Evolutionary conservation across 53 echinoderm and acorn worm species (phyloP).

Genomic region (Hippasteria phrygiana): DNA sequence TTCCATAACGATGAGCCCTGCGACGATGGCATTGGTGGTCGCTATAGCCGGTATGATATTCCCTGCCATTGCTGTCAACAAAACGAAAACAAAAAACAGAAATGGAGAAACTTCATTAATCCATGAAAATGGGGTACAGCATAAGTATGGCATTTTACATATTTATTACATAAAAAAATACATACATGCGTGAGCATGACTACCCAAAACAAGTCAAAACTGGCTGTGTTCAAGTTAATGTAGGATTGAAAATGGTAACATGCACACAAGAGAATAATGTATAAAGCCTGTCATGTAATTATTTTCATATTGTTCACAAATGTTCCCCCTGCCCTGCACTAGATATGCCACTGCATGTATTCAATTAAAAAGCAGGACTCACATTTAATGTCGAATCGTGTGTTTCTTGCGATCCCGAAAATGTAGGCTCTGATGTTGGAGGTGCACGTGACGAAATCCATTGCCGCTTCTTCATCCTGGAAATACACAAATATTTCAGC

Average conservation of each 20-base stretch:
- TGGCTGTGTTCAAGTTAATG: no score
- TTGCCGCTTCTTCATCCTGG: constrained; percentile 90
- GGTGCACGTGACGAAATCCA: constrained; percentile 94
- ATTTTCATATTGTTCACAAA: not conserved
- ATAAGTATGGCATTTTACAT: not conserved
- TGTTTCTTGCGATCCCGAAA: constrained; percentile 90
- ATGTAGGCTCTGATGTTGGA: constrained; percentile 94
- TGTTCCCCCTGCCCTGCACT: not conserved
- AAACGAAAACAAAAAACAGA: not conserved
- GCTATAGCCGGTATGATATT: constrained; percentile 99
- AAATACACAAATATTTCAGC: no score
- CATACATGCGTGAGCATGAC: no score
- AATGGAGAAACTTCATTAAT: no score
- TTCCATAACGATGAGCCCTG: constrained; percentile 87
- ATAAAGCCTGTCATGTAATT: no score
- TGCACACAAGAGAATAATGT: no score
- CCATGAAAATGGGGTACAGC: no score
- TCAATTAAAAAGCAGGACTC: constrained; percentile 41
- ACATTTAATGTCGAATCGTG: constrained; percentile 97
- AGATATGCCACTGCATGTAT: not conserved
- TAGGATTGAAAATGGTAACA: no score
- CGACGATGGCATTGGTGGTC: constrained; percentile 96
- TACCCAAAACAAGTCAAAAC: no score
- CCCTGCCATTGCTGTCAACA: constrained; percentile 92
- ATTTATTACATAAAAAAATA: no score